phyloP scores from a whole-genome alignment of 2,888 invertebrate genomes.

The Netelia inedita region DNA sequence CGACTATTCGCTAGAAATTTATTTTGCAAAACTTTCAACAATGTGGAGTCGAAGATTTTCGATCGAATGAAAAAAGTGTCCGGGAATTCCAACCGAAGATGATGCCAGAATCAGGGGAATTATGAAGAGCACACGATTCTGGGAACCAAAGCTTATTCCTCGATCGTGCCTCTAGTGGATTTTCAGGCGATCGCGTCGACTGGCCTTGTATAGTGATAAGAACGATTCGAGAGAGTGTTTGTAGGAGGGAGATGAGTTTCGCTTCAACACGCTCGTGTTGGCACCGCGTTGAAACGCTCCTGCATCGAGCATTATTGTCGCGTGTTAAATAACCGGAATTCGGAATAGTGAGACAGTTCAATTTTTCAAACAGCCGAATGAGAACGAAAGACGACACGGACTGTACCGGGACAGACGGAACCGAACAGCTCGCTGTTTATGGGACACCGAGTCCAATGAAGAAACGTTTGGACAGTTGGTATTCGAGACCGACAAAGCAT shows the following conservation, averaged over 20 bases:
- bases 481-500: constrained; percentile 26
- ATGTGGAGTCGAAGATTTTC: constrained; percentile 6
- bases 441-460: constrained; percentile 7
- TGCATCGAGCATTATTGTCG: neutral
- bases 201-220: constrained; percentile 44
- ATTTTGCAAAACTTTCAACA: neutral
- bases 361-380: constrained; percentile 22
- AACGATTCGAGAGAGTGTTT: constrained; percentile 14
- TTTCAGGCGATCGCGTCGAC: constrained; percentile 34
- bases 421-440: neutral
- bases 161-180: constrained; percentile 9
- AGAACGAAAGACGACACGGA: neutral
- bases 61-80: neutral
- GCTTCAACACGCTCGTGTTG: neutral
- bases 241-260: neutral
- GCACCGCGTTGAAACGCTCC: neutral
- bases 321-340: constrained; percentile 16
- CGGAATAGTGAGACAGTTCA: constrained; percentile 26
- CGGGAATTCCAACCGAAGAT: neutral
- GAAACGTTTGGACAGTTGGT: constrained; percentile 33
- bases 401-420: neutral
- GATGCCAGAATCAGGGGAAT: constrained; percentile 28
- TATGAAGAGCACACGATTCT: constrained; percentile 65
- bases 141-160: constrained; percentile 68
- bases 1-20: no score